These are phyloP conservation scores for Liposcelis brunnea DNA, from an alignment of 2,888 invertebrate species.

Conservation along the genomic window DNA sequence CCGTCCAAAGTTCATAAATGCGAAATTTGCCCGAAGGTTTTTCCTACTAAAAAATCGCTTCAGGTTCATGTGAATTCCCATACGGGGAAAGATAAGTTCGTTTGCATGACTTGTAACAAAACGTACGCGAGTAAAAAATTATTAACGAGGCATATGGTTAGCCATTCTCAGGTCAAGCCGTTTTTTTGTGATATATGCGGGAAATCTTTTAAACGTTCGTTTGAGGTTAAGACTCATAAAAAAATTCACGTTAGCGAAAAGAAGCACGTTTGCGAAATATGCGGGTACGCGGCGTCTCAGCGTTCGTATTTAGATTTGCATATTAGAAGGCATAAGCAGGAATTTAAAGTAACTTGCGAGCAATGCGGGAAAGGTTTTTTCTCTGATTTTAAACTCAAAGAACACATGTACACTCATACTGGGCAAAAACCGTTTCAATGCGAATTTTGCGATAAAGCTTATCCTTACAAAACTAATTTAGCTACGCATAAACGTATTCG, in stretches of 20 bases:
- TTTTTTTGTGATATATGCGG: slow-evolving; percentile 17
- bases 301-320: slow-evolving; percentile 33
- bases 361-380: slow-evolving; percentile 26
- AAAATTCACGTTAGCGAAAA: slow-evolving; percentile 12
- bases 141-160: slow-evolving; percentile 25
- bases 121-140: slow-evolving; percentile 25
- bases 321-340: slow-evolving; percentile 35
- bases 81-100: slow-evolving; percentile 15
- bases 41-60: slow-evolving; percentile 12
- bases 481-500: slow-evolving; percentile 21
- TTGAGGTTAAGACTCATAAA: slow-evolving; percentile 19
- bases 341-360: slow-evolving; percentile 26
- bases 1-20: slow-evolving; percentile 9
- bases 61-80: slow-evolving; percentile 11
- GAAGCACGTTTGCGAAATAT: slow-evolving; percentile 17
- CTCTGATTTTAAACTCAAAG: slow-evolving; percentile 27
- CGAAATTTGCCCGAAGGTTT: slow-evolving; percentile 11
- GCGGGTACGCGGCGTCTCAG: slow-evolving; percentile 27
- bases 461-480: slow-evolving; percentile 25
- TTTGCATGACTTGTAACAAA: slow-evolving; percentile 32
- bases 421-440: slow-evolving; percentile 21
- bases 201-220: slow-evolving; percentile 16
- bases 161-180: slow-evolving; percentile 30
- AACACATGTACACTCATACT: slow-evolving; percentile 35
- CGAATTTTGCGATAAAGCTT: slow-evolving; percentile 24